Percentiles rank a stretch among this genome's conserved stretches.
Conservation (phyloP, 2,888 invertebrate genomes). For the Junonia oenone region DNA sequence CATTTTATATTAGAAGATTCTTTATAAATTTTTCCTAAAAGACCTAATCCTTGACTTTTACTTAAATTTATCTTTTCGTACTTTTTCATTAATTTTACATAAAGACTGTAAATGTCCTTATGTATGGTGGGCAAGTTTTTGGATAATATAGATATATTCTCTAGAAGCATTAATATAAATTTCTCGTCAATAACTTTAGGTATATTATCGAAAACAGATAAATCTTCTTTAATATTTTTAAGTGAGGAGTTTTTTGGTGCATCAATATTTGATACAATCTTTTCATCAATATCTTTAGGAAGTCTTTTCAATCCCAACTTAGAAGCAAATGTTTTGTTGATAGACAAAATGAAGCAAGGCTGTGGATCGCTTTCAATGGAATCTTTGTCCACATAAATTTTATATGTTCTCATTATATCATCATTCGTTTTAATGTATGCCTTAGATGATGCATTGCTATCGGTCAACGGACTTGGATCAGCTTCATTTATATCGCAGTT, state of each 20-base stretch:
- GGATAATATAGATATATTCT: constrained; percentile 53
- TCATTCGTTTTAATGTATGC: constrained; percentile 14
- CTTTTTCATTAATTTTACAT: constrained; percentile 49
- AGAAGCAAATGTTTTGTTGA: constrained; percentile 37
- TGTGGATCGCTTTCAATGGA: constrained; percentile 36
- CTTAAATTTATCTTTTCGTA: constrained; percentile 41
- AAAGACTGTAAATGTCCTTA: constrained; percentile 54
- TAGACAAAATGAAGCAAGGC: constrained; percentile 47
- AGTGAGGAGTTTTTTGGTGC: constrained; percentile 2
- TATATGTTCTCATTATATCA: not conserved
- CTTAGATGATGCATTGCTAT: not conserved
- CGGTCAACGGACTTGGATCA: not conserved
- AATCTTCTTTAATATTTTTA: constrained; percentile 30
- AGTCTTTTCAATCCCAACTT: constrained; percentile 24
- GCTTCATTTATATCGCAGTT: not conserved
- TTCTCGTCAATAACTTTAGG: constrained; percentile 55
- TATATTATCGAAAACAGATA: constrained; percentile 42
- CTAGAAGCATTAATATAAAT: constrained; percentile 55
- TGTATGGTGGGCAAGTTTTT: constrained; percentile 40
- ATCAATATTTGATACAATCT: constrained; percentile 19
- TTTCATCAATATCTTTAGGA: constrained; percentile 32
- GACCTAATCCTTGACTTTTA: constrained; percentile 45
- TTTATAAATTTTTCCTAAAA: constrained; percentile 55
- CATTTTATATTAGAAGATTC: constrained; percentile 35
- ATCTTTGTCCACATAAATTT: not conserved